These are phyloP conservation scores for Cuculus canorus DNA, from an alignment of 2,797 vertebrate species.

Conservation along the genomic window DNA sequence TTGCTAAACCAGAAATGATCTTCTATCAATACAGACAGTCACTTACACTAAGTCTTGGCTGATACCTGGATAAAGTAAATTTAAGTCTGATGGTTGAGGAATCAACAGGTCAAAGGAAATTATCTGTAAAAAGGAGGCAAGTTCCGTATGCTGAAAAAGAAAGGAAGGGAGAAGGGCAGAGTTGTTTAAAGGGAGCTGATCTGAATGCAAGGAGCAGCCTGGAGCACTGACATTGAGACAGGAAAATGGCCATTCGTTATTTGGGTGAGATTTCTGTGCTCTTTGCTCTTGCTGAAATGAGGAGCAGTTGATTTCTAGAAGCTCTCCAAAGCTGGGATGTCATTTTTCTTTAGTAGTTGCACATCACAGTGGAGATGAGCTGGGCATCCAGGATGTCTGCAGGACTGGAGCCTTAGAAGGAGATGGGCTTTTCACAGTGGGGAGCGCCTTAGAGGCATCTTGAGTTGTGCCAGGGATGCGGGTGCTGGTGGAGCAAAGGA, in stretches of 20 bases:
- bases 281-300: fast-evolving
- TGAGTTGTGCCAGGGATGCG: not conserved
- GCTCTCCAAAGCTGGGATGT: not conserved
- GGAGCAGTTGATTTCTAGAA: not conserved
- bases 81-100: not conserved
- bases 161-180: not conserved
- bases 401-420: not conserved
- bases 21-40: fast-evolving
- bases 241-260: not conserved
- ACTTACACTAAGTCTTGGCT: not conserved
- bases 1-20: not conserved
- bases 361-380: not conserved
- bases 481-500: not conserved
- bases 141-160: not conserved
- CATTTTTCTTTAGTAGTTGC: not conserved
- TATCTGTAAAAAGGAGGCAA: not conserved
- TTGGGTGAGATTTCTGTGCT: not conserved
- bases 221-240: not conserved
- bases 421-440: fast-evolving
- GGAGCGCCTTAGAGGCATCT: not conserved
- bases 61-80: not conserved
- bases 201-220: not conserved
- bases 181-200: not conserved
- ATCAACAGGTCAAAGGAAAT: not conserved
- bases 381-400: not conserved